A percentile compares a stretch with the other conserved stretches of the same genome.
Evolutionary conservation across 2,888 invertebrate species (phyloP).

Genomic region (Meliscaeva auricollis): DNA sequence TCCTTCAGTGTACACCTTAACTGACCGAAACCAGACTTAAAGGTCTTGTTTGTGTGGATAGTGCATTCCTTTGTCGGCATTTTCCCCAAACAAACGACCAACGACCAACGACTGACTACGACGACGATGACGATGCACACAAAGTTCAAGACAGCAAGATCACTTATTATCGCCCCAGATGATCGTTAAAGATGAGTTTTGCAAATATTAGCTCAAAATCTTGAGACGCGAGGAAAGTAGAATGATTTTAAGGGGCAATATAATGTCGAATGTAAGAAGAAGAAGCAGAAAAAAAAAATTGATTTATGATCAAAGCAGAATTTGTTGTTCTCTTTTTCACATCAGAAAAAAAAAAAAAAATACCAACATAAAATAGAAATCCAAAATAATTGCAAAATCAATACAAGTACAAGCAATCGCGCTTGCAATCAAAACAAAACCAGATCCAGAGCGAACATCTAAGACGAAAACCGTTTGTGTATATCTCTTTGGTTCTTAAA

Average conservation of each 20-base stretch:
- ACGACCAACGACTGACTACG: not conserved
- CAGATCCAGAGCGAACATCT: conserved; percentile 27
- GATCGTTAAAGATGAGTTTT: conserved; percentile 63
- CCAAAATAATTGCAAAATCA: conserved; percentile 31
- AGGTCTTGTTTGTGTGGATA: conserved; percentile 60
- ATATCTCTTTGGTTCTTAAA: conserved; percentile 45
- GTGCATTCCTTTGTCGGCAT: conserved; percentile 68
- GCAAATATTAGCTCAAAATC: conserved; percentile 68
- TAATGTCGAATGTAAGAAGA: conserved; percentile 22
- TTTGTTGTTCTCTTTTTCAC: not conserved
- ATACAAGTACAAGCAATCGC: conserved; percentile 17
- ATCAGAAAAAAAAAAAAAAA: conserved; percentile 3
- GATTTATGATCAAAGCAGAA: conserved; percentile 43
- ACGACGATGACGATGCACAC: conserved; percentile 42
- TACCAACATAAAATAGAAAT: not conserved
- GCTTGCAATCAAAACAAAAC: conserved; percentile 51
- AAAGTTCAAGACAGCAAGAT: conserved; percentile 61
- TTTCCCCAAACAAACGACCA: conserved; percentile 13
- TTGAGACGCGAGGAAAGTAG: not conserved
- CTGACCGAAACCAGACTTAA: conserved; percentile 42
- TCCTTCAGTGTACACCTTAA: conserved; percentile 7
- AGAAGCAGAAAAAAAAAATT: not conserved
- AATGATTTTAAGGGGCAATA: conserved; percentile 31
- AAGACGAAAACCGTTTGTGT: conserved; percentile 8
- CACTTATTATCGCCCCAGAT: conserved; percentile 65